Base-by-base conservation (phyloP, 2,797 vertebrate species). In the Coluber constrictor region DNA sequence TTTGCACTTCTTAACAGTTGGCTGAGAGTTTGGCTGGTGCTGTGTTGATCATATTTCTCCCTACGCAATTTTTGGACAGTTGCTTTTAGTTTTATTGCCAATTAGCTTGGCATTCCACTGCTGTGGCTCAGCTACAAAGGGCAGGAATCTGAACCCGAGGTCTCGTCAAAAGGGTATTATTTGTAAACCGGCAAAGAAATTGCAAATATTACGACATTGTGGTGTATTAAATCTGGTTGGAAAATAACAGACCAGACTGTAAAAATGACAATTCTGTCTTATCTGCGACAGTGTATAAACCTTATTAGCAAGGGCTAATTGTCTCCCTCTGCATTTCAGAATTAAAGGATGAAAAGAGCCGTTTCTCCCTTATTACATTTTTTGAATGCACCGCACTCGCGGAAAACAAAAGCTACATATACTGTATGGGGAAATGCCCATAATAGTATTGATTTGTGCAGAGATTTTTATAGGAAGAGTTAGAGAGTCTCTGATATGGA, bases 191-290 rank as follows among this genome's bases (percentile, higher is more conserved):
- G 94, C 92, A 94, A 93, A 92, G 92, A 94, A 96, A 92, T 88
- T 61, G 88, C 88, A 0, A 37, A 95, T 91, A 91, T n/a, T 20
- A 55, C 83, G 29, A 95, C 92, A 94, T 92, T 92, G 87, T 89
- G 93, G 94, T 96, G 96, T 95, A 97, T 97, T 96, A 95, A 97
- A 95, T 96, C 93, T 92, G 92, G 74, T 91, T 88, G 0, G 32
- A 90, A 55, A 57, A 23, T 92, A 96, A 95, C 43, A 92, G 92
- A 92, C 87, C 94, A 1, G 5, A 91, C 92, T 95, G 93, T 87
- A 95, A 57, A 95, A 95, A 95, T 94, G 43, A 47, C 96, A 92
- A 37, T 63, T 95, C 95, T 96, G 93, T 63, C 96, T 88, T 97
- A 96, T 94, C 92, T 89, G 92, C 61, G 91, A 91, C 29, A 90